phyloP scores from a whole-genome alignment of 1,140 invertebrate genomes.

The Sycophila sp. region DNA sequence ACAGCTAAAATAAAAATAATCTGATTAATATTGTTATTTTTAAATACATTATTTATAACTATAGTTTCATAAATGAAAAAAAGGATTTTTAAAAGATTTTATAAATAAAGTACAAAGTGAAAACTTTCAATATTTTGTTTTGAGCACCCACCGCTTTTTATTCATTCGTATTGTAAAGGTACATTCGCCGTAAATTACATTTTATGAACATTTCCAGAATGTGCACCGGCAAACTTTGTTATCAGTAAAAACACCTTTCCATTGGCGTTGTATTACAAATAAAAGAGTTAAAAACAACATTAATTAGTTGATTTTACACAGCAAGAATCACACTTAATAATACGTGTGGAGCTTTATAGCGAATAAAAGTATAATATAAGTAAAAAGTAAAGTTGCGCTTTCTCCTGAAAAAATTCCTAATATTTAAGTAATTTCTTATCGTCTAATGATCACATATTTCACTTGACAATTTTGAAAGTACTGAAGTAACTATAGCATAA shows the following conservation, averaged over 20 bases:
- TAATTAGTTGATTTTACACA: background rate
- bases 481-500: background rate
- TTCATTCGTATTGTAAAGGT: constrained; percentile 24
- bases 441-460: constrained; percentile 2
- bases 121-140: too few relatives aligned
- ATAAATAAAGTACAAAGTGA: background rate
- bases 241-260: background rate
- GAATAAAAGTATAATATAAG: background rate
- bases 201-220: constrained; percentile 31
- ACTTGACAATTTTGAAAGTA: background rate
- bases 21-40: too few relatives aligned
- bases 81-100: background rate
- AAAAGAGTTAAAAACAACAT: background rate
- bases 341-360: background rate
- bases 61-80: too few relatives aligned
- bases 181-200: constrained; percentile 20
- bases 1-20: too few relatives aligned
- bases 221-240: constrained; percentile 10
- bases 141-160: constrained; percentile 23
- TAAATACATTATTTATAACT: too few relatives aligned
- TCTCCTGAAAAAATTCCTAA: background rate
- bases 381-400: background rate
- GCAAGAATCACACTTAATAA: constrained; percentile 13
- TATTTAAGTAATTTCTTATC: background rate
- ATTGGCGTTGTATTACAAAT: constrained; percentile 3